These are phyloP conservation scores for Varanus komodoensis DNA, from an alignment of 2,113 vertebrate genomes.

Conservation along the genomic window DNA sequence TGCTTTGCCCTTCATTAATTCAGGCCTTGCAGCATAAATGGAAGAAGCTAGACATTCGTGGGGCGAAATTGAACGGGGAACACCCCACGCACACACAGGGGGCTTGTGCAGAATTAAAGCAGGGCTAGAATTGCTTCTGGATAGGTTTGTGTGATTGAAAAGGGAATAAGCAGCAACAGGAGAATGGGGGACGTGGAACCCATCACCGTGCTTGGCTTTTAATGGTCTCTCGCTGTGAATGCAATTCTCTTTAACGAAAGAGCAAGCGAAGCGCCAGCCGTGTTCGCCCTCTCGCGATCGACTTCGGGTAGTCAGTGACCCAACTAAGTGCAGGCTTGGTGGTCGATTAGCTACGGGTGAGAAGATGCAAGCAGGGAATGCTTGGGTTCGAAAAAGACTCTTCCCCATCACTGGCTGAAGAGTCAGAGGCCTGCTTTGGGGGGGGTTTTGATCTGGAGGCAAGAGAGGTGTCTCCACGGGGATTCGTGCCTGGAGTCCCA, in stretches of 20 bases:
- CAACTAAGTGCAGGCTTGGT: background rate
- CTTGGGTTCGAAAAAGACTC: background rate
- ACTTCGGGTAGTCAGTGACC: background rate
- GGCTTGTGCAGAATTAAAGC: background rate
- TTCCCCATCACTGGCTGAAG: background rate
- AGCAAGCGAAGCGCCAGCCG: background rate
- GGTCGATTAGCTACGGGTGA: background rate
- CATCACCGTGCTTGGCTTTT: background rate
- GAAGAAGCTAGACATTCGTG: background rate
- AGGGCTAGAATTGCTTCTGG: background rate
- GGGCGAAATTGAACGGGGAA: background rate
- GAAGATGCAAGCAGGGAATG: background rate
- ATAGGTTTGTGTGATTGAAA: background rate
- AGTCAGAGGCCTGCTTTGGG: background rate
- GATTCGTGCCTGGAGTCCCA: background rate
- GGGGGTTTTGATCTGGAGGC: too few species aligned
- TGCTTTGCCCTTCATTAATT: background rate
- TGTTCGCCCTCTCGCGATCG: background rate
- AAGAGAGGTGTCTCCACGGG: background rate
- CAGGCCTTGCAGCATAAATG: background rate
- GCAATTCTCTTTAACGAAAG: background rate
- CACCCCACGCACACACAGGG: background rate
- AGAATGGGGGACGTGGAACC: background rate
- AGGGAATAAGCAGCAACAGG: background rate
- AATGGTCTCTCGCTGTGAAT: conserved; percentile 5